Base-by-base conservation (phyloP, 2,888 invertebrate genomes). In the Lasioglossum vierecki region DNA sequence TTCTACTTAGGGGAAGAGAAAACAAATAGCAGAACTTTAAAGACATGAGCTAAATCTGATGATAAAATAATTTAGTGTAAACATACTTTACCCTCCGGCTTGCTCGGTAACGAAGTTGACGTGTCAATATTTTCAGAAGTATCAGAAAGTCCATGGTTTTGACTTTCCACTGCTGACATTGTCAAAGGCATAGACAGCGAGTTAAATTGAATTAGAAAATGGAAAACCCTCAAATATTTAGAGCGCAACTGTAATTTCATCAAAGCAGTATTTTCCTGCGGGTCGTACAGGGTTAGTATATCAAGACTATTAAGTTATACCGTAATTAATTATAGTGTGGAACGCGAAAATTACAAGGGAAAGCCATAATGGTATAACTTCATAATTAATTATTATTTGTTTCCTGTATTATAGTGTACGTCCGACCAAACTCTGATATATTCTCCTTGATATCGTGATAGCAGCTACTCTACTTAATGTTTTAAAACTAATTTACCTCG, bases 21-120 rank as follows among this genome's bases (percentile, higher is more conserved):
- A 57, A 57, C 57, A n/a, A 57, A 57, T n/a, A 0, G 1, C n/a
- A 57, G n/a, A 57, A n/a, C n/a, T 57, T 57, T 57, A 57, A n/a
- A 57, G 57, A 57, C 4, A 57, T 57, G 57, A 57, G 11, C 11
- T 11, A 57, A 57, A 22, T n/a, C 57, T 57, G 57, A 57, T 22
- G 57, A 57, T 57, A n/a, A 57, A 57, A 57, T 57, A 57, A 57
- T 57, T n/a, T n/a, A n/a, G 57, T n/a, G n/a, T n/a, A 57, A 57
- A 22, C 8, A n/a, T 9, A 57, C 57, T n/a, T 57, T 4, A 57
- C 9, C n/a, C 57, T 57, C 57, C n/a, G n/a, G n/a, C 0, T n/a
- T n/a, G n/a, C 9, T 57, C 57, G 3, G 53, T n/a, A 53, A 53
- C 53, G n/a, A 63, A 4, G 30, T 30, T 63, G 11, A 15, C 26